Conservation (phyloP, 2,113 vertebrate species). For the Gambusia affinis region DNA sequence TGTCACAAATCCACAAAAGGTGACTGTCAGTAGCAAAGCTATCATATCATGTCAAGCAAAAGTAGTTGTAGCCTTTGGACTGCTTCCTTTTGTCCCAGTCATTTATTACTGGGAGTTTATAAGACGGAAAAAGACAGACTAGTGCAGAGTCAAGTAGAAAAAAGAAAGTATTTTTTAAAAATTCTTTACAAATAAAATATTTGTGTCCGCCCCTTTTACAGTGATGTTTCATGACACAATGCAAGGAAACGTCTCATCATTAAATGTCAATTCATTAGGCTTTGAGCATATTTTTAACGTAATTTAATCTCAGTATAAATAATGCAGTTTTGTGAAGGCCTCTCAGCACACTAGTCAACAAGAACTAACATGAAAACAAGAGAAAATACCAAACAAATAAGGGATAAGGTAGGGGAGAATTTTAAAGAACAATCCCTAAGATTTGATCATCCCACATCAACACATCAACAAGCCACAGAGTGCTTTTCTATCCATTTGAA, state of each 20-base stretch:
- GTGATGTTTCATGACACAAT: background rate
- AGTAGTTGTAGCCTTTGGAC: background rate
- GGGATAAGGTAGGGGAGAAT: background rate
- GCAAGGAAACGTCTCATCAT: background rate
- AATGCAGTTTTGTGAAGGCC: background rate
- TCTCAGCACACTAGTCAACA: background rate
- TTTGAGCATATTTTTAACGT: background rate
- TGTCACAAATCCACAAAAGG: constrained; percentile 24
- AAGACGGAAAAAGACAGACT: background rate
- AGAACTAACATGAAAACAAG: background rate
- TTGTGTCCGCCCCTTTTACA: background rate
- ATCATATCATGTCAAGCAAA: constrained; percentile 21
- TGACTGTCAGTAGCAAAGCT: constrained; percentile 22
- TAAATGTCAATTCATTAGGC: background rate
- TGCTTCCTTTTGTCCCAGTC: no score
- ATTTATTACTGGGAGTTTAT: no score
- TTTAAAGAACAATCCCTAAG: background rate
- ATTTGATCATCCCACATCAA: background rate
- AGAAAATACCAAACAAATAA: background rate
- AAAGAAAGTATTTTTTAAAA: no score
- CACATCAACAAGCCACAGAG: background rate
- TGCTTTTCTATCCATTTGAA: background rate
- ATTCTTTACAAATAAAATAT: background rate
- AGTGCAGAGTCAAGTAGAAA: background rate
- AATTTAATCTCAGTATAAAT: background rate